These are phyloP conservation scores for Meloidogyne exigua DNA, from an alignment of 1,140 invertebrate species.

Conservation along the genomic window DNA sequence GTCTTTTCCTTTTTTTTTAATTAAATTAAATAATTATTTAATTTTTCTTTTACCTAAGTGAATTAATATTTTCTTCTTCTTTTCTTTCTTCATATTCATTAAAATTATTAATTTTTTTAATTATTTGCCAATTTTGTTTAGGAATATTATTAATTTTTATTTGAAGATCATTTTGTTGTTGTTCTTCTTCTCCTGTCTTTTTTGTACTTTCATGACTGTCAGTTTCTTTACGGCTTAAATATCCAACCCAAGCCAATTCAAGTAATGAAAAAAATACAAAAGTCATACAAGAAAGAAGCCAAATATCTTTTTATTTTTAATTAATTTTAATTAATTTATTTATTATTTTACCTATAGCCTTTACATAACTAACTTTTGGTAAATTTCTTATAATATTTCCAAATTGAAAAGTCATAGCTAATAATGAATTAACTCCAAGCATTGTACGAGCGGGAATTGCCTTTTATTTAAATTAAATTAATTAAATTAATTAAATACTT, in stretches of 20 bases:
- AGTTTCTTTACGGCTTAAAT: conserved; percentile 55
- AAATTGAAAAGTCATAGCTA: conserved; percentile 53
- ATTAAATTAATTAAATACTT: not conserved
- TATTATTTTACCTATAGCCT: conserved; percentile 33
- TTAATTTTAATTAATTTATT: conserved; percentile 18
- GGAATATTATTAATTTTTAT: not conserved
- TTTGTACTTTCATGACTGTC: conserved; percentile 7
- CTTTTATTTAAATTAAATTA: conserved; percentile 5
- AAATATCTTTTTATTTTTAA: conserved; percentile 51
- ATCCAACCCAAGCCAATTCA: conserved; percentile 58
- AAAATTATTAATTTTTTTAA: not conserved
- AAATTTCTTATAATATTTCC: conserved; percentile 40
- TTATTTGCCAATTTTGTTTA: not conserved
- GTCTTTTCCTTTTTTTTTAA: not conserved
- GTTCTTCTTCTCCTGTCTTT: too few relatives aligned
- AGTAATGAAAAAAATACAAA: conserved; percentile 63
- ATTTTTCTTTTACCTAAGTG: not conserved
- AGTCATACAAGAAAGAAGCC: conserved; percentile 64
- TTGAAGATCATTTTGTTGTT: conserved; percentile 1
- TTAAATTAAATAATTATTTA: not conserved
- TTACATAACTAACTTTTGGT: conserved; percentile 51
- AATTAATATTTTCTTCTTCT: conserved; percentile 1
- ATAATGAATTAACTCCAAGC: conserved; percentile 51
- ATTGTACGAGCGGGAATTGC: conserved; percentile 54
- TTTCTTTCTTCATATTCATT: not conserved